These are phyloP conservation scores for Nibea coibor DNA, from an alignment of 2,113 vertebrate species.

Conservation along the genomic window DNA sequence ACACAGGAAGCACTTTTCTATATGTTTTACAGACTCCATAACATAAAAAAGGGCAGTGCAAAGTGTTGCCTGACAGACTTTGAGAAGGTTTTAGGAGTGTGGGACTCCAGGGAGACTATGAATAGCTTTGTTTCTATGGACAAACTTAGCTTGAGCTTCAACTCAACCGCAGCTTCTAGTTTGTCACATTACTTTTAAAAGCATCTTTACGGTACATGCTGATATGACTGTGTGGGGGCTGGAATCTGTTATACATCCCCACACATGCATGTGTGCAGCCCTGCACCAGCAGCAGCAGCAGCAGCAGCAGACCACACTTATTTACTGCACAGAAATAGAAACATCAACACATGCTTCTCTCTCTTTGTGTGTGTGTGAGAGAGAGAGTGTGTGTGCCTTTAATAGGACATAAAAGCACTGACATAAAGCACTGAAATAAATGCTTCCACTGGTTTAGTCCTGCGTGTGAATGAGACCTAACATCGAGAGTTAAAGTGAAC, in stretches of 20 bases:
- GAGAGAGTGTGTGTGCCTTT: conserved; percentile 11
- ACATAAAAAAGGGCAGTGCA: background rate
- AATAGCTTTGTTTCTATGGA: conserved; percentile 85
- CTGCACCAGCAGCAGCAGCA: background rate
- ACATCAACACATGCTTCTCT: conserved; percentile 27
- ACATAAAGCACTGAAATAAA: background rate
- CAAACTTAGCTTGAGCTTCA: conserved; percentile 78
- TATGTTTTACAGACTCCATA: background rate
- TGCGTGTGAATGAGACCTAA: background rate
- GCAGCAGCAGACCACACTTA: conserved; percentile 5
- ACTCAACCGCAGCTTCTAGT: conserved; percentile 57
- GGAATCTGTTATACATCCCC: conserved; percentile 45
- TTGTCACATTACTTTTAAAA: conserved; percentile 69
- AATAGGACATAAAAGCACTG: conserved; percentile 26
- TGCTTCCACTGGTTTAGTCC: background rate
- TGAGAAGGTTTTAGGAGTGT: conserved; percentile 53
- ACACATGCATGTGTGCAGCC: conserved; percentile 44
- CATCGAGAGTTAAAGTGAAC: background rate
- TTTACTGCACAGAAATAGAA: conserved; percentile 32
- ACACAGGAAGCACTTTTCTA: background rate
- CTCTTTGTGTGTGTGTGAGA: background rate
- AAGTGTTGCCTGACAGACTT: conserved; percentile 45
- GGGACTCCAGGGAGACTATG: conserved; percentile 77
- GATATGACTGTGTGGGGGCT: conserved; percentile 5
- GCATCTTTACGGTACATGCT: conserved; percentile 36